A percentile compares a stretch with the other conserved stretches of the same genome.
phyloP scores from a whole-genome alignment of 37 sponge, comb jelly and placozoan species.

The Chondrosia reniformis region DNA sequence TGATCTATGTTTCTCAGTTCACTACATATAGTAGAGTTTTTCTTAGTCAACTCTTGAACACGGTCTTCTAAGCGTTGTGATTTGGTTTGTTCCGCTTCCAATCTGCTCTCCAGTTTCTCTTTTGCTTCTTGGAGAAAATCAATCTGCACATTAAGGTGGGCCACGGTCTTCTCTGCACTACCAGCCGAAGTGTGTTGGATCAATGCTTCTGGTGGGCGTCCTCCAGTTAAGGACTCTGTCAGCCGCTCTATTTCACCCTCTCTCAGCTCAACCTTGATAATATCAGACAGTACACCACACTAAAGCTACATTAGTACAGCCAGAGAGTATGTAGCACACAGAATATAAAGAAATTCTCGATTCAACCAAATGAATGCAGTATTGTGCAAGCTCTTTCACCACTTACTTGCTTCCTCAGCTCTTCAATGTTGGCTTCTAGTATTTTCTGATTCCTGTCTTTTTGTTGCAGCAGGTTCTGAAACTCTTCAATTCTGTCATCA shows the following conservation, averaged over 20 bases:
- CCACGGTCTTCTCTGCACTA: constrained; percentile 81
- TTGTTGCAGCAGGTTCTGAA: constrained; percentile 44
- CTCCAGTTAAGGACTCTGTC: constrained; percentile 73
- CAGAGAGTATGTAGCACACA: neutral
- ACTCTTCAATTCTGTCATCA: constrained; percentile 71
- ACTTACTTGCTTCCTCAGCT: constrained; percentile 69
- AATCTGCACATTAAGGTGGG: constrained; percentile 96
- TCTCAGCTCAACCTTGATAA: constrained; percentile 59
- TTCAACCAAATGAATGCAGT: neutral
- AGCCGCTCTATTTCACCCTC: constrained; percentile 95
- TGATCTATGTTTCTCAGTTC: constrained; percentile 68
- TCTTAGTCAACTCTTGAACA: constrained; percentile 52
- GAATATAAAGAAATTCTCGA: neutral
- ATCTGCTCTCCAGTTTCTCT: constrained; percentile 73
- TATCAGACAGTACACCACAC: neutral
- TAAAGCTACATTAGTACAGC: neutral
- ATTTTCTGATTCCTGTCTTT: constrained; percentile 51
- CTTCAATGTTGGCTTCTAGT: constrained; percentile 38
- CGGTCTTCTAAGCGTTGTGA: constrained; percentile 36
- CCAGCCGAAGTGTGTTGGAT: constrained; percentile 53
- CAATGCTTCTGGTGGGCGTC: constrained; percentile 92
- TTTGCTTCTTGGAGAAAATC: constrained; percentile 93
- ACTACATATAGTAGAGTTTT: constrained; percentile 67
- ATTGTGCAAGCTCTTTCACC: neutral
- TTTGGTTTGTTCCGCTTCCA: constrained; percentile 33